phyloP scores from a whole-genome alignment of 2,113 vertebrate species.

The Micromys minutus region DNA sequence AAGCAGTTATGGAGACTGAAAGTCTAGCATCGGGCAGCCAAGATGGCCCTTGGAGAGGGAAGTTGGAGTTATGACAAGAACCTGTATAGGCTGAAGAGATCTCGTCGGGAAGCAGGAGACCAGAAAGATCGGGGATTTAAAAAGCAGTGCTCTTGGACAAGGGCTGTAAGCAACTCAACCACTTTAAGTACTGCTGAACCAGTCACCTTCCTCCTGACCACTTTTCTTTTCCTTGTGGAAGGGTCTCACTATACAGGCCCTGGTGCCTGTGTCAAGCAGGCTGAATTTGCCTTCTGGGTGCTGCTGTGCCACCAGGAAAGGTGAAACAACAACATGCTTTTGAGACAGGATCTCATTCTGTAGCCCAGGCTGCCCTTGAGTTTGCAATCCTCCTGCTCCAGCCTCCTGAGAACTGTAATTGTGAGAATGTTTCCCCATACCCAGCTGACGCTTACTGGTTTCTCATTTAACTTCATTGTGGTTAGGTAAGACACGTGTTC shows the following conservation, averaged over 20 bases:
- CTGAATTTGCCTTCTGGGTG: background rate
- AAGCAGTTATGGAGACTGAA: background rate
- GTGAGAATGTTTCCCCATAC: background rate
- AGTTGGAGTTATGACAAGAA: too few relatives aligned
- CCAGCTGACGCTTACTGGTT: background rate
- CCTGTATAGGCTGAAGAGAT: too few relatives aligned
- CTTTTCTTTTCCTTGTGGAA: background rate
- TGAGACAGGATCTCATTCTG: background rate
- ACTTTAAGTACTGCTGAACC: background rate
- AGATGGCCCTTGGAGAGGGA: background rate
- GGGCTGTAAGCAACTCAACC: background rate
- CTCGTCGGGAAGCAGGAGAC: background rate
- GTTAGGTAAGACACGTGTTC: background rate
- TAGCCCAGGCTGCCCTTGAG: background rate
- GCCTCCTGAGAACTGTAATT: background rate
- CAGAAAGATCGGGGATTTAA: background rate
- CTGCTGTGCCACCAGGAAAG: background rate
- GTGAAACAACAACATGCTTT: background rate
- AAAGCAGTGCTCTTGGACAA: background rate
- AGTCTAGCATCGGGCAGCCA: background rate
- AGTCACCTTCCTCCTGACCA: background rate
- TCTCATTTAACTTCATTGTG: background rate
- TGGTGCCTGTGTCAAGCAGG: background rate
- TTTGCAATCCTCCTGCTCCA: background rate
- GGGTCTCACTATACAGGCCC: background rate